Conservation (phyloP, 2,113 vertebrate species). For the Nerophis lumbriciformis region DNA sequence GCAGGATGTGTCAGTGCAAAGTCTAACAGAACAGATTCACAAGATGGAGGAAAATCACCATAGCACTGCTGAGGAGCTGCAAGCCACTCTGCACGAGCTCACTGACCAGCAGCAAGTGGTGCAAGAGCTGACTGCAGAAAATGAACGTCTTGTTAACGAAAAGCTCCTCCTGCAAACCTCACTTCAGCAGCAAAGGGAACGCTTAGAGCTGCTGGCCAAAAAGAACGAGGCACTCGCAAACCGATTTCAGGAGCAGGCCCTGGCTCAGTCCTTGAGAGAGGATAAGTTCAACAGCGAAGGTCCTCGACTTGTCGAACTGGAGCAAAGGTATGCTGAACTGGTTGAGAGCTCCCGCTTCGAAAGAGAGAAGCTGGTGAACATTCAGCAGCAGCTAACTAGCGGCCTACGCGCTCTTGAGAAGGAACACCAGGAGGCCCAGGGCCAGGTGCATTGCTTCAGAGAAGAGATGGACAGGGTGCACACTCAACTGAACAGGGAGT, state of each 20-base stretch:
- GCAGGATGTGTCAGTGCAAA: conserved; percentile 77
- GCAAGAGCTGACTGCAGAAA: conserved; percentile 89
- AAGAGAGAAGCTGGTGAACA: conserved; percentile 89
- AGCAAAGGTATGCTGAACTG: conserved; percentile 82
- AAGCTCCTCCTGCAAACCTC: conserved; percentile 86
- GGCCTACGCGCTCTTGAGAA: conserved; percentile 83
- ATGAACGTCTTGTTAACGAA: conserved; percentile 86
- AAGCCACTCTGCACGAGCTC: conserved; percentile 92
- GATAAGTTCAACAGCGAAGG: conserved; percentile 61
- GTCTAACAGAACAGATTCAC: conserved; percentile 85
- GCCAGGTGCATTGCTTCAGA: conserved; percentile 67
- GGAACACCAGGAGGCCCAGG: conserved; percentile 83
- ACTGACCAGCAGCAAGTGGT: conserved; percentile 94
- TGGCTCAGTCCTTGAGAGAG: conserved; percentile 72
- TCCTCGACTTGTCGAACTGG: conserved; percentile 77
- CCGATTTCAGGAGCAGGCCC: conserved; percentile 78
- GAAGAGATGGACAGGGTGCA: conserved; percentile 79
- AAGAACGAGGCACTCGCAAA: conserved; percentile 83
- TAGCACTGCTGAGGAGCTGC: conserved; percentile 89
- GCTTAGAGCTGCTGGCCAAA: conserved; percentile 82
- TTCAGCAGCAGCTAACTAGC: conserved; percentile 91
- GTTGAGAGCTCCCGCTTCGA: conserved; percentile 87
- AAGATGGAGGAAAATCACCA: conserved; percentile 97
- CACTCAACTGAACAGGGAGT: conserved; percentile 72
- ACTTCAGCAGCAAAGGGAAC: conserved; percentile 85